Percentiles rank a stretch among this genome's conserved stretches.
phyloP scores from a whole-genome alignment of 2,113 vertebrate species.

The Trichomycterus rosablanca region DNA sequence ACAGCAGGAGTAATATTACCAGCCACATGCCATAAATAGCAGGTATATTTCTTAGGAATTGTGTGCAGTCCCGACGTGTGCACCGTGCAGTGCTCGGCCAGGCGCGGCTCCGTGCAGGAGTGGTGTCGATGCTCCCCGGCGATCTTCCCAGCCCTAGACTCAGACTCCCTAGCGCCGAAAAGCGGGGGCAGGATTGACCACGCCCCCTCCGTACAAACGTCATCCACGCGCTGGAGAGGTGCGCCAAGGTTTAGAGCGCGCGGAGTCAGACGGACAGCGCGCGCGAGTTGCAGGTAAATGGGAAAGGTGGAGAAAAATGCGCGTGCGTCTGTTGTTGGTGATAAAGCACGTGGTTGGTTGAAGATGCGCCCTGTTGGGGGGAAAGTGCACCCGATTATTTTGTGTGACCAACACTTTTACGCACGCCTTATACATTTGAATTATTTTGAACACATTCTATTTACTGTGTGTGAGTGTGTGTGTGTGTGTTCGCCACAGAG shows the following conservation, averaged over 20 bases:
- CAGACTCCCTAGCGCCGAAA: conserved; percentile 68
- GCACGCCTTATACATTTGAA: too few relatives aligned
- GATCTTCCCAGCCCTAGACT: conserved; percentile 75
- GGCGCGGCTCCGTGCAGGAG: conserved; percentile 72
- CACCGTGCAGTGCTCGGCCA: conserved; percentile 73
- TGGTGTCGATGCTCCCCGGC: conserved; percentile 67
- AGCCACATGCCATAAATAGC: conserved; percentile 99
- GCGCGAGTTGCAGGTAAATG: too few relatives aligned
- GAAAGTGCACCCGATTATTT: too few relatives aligned
- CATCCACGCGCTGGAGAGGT: conserved; percentile 57
- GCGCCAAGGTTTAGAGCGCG: conserved; percentile 31
- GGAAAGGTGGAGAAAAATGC: too few relatives aligned
- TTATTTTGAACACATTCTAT: too few relatives aligned
- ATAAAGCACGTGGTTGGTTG: too few relatives aligned
- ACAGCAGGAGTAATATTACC: conserved; percentile 98
- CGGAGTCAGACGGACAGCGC: conserved; percentile 9
- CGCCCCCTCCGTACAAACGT: conserved; percentile 79
- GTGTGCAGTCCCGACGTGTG: conserved; percentile 82
- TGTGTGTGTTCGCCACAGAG: too few relatives aligned
- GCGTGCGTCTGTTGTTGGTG: too few relatives aligned
- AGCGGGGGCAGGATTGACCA: conserved; percentile 70
- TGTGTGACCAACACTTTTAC: too few relatives aligned
- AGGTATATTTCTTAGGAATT: conserved; percentile 83
- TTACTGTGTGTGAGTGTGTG: too few relatives aligned
- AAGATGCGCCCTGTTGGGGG: too few relatives aligned